Conservation (phyloP, 1,140 invertebrate species). For the Lepidurus couesii region DNA sequence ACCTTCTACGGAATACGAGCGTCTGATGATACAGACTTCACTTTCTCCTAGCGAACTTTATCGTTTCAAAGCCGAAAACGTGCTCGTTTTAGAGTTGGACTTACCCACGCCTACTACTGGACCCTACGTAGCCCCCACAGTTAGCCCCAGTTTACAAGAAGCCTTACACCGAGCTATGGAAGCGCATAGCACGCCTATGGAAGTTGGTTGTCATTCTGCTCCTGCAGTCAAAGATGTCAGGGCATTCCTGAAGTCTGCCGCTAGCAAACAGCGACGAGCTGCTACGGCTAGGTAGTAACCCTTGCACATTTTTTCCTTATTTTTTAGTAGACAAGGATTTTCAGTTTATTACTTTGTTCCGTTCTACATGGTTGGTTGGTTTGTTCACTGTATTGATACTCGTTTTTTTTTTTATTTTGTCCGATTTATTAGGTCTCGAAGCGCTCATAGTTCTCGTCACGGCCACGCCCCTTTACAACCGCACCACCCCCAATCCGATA, state of each 20-base stretch:
- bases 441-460: slow-evolving; percentile 34
- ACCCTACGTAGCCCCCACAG: slow-evolving; percentile 66
- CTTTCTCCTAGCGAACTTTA: slow-evolving; percentile 23
- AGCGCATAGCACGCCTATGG: slow-evolving; percentile 63
- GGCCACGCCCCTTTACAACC: slow-evolving; percentile 36
- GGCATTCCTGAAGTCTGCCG: slow-evolving; percentile 29
- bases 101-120: slow-evolving; percentile 70
- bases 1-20: slow-evolving; percentile 26
- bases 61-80: slow-evolving; percentile 68
- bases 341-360: background rate
- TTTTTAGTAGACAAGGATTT: background rate
- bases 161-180: slow-evolving; percentile 64
- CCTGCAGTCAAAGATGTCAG: slow-evolving; percentile 28
- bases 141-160: slow-evolving; percentile 65
- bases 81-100: slow-evolving; percentile 72
- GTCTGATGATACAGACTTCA: background rate
- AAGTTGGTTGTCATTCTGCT: slow-evolving; percentile 55
- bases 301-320: slow-evolving; percentile 43
- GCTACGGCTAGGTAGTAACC: slow-evolving; percentile 42
- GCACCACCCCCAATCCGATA: slow-evolving; percentile 37
- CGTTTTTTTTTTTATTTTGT: slow-evolving; percentile 27
- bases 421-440: slow-evolving; percentile 28
- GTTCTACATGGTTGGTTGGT: slow-evolving; percentile 32
- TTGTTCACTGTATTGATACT: slow-evolving; percentile 42
- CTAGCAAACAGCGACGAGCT: slow-evolving; percentile 24